Evolutionary conservation across 2,797 vertebrate genomes (phyloP).

Genomic region (Oreochromis grahami): DNA sequence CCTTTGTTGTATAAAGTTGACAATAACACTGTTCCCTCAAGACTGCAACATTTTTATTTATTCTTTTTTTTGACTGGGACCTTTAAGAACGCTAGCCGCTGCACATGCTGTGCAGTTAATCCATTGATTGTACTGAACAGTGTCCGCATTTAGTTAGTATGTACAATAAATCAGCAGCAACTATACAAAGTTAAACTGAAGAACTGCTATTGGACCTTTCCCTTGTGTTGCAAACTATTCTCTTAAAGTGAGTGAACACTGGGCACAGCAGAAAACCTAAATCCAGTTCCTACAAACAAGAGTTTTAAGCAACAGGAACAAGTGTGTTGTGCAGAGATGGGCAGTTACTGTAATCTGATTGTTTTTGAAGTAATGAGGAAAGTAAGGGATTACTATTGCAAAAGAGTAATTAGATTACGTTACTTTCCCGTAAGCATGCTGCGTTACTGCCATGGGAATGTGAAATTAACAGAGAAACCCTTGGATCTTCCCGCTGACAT

Average conservation of each 20-base stretch:
- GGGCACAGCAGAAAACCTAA: not conserved
- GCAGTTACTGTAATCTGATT: not conserved
- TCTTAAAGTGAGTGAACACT: not conserved
- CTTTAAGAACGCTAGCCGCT: not conserved
- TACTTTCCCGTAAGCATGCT: not conserved
- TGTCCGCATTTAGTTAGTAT: rapidly evolving
- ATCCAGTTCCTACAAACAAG: not conserved
- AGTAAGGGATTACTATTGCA: not conserved
- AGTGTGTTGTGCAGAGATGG: not conserved
- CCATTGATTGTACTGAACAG: not conserved
- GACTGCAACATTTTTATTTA: not conserved
- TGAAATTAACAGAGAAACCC: not conserved
- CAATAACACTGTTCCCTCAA: not conserved
- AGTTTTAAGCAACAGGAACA: not conserved
- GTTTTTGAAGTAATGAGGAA: not conserved
- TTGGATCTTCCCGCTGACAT: rapidly evolving
- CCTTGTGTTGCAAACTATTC: not conserved
- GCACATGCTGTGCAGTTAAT: not conserved
- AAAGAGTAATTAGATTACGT: not conserved
- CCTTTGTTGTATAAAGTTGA: not conserved
- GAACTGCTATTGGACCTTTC: not conserved
- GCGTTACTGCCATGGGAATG: not conserved
- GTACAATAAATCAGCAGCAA: not conserved
- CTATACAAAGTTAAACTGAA: not conserved
- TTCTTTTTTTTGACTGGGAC: not conserved